A percentile compares a stretch with the other conserved stretches of the same genome.
Evolutionary conservation across 2,888 invertebrate genomes (phyloP).

Genomic region (Acanthosoma haemorrhoidale): DNA sequence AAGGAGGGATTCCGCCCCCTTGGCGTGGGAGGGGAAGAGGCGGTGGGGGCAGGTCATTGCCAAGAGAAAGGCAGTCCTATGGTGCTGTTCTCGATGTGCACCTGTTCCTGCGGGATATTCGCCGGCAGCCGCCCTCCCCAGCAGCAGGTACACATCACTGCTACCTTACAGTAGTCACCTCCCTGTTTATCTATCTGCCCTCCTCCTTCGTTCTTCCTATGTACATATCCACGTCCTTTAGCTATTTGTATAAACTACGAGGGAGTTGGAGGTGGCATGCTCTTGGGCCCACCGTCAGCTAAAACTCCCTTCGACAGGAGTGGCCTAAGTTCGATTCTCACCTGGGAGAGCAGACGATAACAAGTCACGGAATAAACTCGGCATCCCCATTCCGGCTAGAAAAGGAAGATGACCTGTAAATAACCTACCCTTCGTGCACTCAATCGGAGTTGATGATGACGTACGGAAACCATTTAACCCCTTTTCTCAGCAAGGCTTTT

Average conservation of each 20-base stretch:
- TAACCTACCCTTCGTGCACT: too few species aligned
- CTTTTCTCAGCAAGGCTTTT: too few species aligned
- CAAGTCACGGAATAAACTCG: too few species aligned
- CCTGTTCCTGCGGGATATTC: slow-evolving; percentile 36
- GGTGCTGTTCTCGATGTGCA: slow-evolving; percentile 38
- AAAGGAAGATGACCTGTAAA: too few species aligned
- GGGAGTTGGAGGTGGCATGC: background rate
- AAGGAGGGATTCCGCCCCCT: background rate
- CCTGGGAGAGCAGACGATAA: too few species aligned
- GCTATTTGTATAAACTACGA: too few species aligned
- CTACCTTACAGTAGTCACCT: background rate
- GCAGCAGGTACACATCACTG: background rate
- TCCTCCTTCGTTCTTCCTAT: background rate
- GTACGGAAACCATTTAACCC: too few species aligned
- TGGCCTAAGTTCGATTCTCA: too few species aligned
- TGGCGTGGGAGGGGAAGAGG: background rate
- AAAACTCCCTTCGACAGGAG: too few species aligned
- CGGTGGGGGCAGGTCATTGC: slow-evolving; percentile 10
- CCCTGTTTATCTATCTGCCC: background rate
- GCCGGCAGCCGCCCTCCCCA: background rate
- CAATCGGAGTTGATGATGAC: too few species aligned
- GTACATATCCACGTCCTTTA: too few species aligned
- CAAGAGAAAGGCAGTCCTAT: slow-evolving; percentile 30
- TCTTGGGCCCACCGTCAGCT: background rate
- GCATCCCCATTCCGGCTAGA: too few species aligned